Conservation (phyloP, 2,797 vertebrate species). For the Taeniopygia guttata region DNA sequence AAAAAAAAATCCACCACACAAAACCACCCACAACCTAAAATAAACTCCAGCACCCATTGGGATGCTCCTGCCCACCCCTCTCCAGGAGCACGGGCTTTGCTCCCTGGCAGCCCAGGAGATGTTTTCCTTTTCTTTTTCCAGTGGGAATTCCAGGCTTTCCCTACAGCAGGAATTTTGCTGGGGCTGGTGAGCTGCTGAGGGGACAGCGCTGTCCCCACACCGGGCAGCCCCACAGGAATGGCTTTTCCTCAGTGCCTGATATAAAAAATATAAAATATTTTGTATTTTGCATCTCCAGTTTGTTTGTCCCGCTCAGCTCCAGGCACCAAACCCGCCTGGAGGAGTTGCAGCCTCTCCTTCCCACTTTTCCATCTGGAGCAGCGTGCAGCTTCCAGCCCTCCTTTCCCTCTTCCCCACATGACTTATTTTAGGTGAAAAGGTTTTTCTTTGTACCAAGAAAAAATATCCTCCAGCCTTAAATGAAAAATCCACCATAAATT, state of each 20-base stretch:
- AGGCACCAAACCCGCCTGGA: neutral
- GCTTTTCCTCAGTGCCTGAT: neutral
- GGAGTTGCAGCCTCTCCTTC: neutral
- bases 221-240: rapidly evolving
- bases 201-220: neutral
- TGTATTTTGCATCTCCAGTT: neutral
- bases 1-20: too few relatives aligned
- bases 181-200: neutral
- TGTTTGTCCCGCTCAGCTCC: neutral
- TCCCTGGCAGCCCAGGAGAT: neutral
- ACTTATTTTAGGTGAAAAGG: neutral
- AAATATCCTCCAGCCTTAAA: neutral
- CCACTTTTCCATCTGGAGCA: neutral
- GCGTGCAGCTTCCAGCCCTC: neutral
- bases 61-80: neutral
- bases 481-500: neutral
- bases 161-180: rapidly evolving
- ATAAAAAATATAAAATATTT: neutral
- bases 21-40: too few relatives aligned
- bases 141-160: neutral
- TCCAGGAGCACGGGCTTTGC: rapidly evolving
- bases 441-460: neutral
- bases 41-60: too few relatives aligned
- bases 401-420: neutral
- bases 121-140: neutral